A percentile compares a stretch with the other conserved stretches of the same genome.
Conservation (phyloP, 2,113 vertebrate genomes). For the Cololabis saira region DNA sequence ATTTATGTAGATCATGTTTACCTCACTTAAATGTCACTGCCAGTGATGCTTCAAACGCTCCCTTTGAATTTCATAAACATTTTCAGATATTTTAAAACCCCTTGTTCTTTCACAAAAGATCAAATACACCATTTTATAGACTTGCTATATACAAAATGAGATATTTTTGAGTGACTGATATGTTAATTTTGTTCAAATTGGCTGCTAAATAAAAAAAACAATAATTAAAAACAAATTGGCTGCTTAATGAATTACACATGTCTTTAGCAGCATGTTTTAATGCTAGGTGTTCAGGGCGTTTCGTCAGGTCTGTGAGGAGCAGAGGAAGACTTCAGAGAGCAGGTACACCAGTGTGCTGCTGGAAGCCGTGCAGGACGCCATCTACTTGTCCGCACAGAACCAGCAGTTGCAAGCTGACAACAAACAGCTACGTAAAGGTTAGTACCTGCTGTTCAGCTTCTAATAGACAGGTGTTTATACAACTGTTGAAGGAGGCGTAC, state of each 20-base stretch:
- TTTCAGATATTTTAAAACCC: no score
- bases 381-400: slow-evolving; percentile 80
- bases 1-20: no score
- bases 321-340: slow-evolving; percentile 72
- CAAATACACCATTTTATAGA: no score
- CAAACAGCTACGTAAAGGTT: slow-evolving; percentile 51
- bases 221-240: no score
- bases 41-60: no score
- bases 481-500: background rate
- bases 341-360: slow-evolving; percentile 78
- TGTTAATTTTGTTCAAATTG: no score
- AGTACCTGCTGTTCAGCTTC: background rate
- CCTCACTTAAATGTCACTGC: no score
- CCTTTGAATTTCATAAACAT: no score
- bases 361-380: slow-evolving; percentile 79
- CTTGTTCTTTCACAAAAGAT: no score
- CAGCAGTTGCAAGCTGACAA: slow-evolving; percentile 80
- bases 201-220: no score
- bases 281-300: slow-evolving; percentile 85
- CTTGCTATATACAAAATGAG: background rate
- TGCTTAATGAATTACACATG: no score
- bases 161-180: background rate
- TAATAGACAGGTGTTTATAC: background rate
- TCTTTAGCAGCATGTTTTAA: no score
- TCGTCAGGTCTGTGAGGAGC: slow-evolving; percentile 79